Base-by-base conservation (phyloP, 2,113 vertebrate species). In the Caranx ignobilis region DNA sequence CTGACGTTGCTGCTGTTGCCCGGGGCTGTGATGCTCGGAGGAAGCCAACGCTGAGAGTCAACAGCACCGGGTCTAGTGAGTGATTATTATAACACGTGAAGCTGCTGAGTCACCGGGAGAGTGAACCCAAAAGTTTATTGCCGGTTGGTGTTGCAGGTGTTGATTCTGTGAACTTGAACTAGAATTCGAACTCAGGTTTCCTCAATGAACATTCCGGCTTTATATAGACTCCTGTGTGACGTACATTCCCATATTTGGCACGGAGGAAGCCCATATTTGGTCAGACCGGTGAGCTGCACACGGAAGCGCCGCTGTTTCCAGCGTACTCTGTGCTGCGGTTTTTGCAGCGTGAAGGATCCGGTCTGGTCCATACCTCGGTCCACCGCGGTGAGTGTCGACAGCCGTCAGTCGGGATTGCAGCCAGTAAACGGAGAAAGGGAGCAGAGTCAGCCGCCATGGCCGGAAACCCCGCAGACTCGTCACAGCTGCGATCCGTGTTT, bases 231-330 rank as follows among this genome's bases (percentile, higher is more conserved):
- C 89, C 77, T 92, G 86, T 89, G 93, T 98, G 97, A 98, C 97
- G 97, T 97, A 97, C 88, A 94, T 97, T 94, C 91, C 96, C 96
- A 95, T 94, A 96, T 96, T 92, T 94, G 97, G 97, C 90, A 67
- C 83, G 92, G 80, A 95, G 97, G 97, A 98, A 97, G 96, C 95
- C 97, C 97, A 97, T 92, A 95, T 97, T 94, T 98, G 96, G 97
- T 87, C 95, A 79, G 77, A 82, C 90, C 88, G 89, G 92, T 21
- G 90, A 93, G 93, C 15, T 3, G 35, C 11, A 2, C 41, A 0
- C 11, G 31, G 43, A 26, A 15, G 32, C 32, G 15, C 61, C 37
- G 15, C 2, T 10, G 64, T 32, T 50, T 12, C 0, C 26, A 0
- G 47, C 0, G 4, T 5, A 15, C 18, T 26, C 50, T 47, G 7